Evolutionary conservation across 1,140 invertebrate genomes (phyloP).

Genomic region (Metaphire vulgaris): DNA sequence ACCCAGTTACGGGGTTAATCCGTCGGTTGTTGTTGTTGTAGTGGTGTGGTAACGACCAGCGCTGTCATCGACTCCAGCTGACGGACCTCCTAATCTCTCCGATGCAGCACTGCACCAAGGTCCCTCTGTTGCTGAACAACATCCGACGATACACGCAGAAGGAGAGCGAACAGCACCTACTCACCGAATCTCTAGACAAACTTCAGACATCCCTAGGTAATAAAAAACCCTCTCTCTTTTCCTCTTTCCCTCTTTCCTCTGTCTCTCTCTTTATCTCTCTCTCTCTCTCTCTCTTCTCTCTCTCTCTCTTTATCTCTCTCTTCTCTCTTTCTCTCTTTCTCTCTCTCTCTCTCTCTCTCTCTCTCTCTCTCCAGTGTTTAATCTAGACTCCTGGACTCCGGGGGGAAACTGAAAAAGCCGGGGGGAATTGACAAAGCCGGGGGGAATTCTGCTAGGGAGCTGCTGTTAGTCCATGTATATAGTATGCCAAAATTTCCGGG

Average conservation of each 20-base stretch:
- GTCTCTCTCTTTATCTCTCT: neutral
- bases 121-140: constrained; percentile 64
- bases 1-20: no score
- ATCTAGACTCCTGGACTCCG: no score
- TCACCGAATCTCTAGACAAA: constrained; percentile 59
- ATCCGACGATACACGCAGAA: constrained; percentile 63
- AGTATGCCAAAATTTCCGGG: no score
- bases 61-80: constrained; percentile 63
- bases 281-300: neutral
- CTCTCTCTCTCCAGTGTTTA: constrained; percentile 9
- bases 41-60: constrained; percentile 59
- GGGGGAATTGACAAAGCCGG: no score
- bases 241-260: neutral
- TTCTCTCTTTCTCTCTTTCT: constrained; percentile 3
- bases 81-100: constrained; percentile 63
- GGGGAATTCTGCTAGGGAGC: no score
- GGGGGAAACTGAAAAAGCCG: no score
- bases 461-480: no score
- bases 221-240: constrained; percentile 53
- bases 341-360: neutral
- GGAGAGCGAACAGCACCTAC: constrained; percentile 54
- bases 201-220: constrained; percentile 62
- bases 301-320: neutral
- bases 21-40: no score
- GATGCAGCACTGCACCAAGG: no score